These are phyloP conservation scores for Columba livia DNA, from an alignment of 2,113 vertebrate species.

Conservation along the genomic window DNA sequence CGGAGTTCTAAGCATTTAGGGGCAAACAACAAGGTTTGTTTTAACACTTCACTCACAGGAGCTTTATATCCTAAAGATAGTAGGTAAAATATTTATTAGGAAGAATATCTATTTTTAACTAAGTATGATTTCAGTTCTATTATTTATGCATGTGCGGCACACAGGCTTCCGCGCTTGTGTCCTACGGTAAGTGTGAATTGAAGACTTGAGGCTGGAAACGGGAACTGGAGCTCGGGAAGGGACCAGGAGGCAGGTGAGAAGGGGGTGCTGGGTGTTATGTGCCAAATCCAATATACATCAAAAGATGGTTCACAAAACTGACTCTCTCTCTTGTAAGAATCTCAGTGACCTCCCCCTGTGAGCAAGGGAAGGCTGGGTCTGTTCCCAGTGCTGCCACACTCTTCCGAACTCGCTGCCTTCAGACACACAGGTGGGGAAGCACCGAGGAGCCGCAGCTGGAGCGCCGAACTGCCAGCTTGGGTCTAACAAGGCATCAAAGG, in stretches of 20 bases:
- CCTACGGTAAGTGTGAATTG: neutral
- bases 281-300: neutral
- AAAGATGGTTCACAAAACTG: neutral
- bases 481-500: neutral
- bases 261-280: neutral
- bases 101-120: slow-evolving; percentile 75
- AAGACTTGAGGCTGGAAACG: neutral
- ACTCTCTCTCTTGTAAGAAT: neutral
- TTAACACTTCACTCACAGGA: slow-evolving; percentile 10
- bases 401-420: neutral
- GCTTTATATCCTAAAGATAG: slow-evolving; percentile 58
- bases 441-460: too few species aligned
- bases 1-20: neutral
- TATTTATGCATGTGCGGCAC: slow-evolving; percentile 67
- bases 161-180: neutral
- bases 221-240: neutral
- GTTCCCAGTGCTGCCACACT: neutral
- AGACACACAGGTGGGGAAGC: fast-evolving
- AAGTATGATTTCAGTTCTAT: slow-evolving; percentile 71
- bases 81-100: slow-evolving; percentile 78
- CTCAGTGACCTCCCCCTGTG: neutral
- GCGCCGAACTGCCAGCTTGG: fast-evolving
- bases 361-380: neutral
- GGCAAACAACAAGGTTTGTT: slow-evolving; percentile 2
- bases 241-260: neutral